Conservation (phyloP, 2,113 vertebrate genomes). For the Ictalurus punctatus region DNA sequence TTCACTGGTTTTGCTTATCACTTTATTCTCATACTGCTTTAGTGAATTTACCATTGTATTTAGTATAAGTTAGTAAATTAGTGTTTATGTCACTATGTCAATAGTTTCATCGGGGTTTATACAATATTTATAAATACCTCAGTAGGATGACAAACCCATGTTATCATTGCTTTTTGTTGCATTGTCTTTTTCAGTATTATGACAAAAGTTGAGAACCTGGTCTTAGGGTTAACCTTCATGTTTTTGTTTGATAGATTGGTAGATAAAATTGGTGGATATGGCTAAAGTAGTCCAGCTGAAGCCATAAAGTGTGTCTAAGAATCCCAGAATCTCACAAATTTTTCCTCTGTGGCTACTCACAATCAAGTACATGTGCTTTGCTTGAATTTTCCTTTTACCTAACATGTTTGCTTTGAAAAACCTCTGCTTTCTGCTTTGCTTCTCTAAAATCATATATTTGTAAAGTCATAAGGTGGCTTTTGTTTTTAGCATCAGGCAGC, state of each 20-base stretch:
- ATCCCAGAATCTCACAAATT: background rate
- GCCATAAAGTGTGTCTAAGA: background rate
- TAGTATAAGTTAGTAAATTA: background rate
- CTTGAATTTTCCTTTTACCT: background rate
- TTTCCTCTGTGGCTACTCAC: background rate
- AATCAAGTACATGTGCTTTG: background rate
- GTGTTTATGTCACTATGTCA: background rate
- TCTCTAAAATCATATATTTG: background rate
- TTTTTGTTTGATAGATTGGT: background rate
- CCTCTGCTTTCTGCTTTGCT: background rate
- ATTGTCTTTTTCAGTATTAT: background rate
- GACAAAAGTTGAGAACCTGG: background rate
- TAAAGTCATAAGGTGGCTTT: background rate
- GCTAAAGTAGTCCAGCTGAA: slow-evolving; percentile 27
- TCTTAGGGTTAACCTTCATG: background rate
- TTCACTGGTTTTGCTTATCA: background rate
- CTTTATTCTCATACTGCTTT: background rate
- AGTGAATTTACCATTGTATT: background rate
- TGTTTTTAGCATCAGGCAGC: background rate
- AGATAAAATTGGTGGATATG: background rate
- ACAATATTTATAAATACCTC: background rate
- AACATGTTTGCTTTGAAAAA: background rate
- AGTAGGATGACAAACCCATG: background rate
- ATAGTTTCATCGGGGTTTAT: background rate
- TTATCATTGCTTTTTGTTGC: background rate